A percentile compares a stretch with the other conserved stretches of the same genome.
Evolutionary conservation across 2,797 vertebrate genomes (phyloP).

Genomic region (Caiman crocodilus): DNA sequence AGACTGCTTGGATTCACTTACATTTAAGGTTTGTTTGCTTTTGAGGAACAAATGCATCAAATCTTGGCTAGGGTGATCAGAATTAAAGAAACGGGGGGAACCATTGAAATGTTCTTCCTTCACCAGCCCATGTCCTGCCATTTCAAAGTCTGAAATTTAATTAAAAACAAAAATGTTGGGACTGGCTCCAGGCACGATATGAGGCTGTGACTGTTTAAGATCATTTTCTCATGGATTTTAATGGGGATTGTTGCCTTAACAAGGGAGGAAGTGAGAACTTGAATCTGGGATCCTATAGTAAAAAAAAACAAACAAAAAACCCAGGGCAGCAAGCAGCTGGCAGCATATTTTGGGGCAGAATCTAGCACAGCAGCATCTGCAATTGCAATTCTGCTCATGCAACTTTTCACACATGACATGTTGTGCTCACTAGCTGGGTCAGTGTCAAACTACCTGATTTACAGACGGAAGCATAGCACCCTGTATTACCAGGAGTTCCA

Average conservation of each 20-base stretch:
- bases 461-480: accelerated
- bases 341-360: neutral
- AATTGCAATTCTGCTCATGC: accelerated
- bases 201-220: neutral
- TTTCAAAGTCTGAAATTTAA: accelerated
- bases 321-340: neutral
- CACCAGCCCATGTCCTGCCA: neutral
- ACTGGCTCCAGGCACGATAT: accelerated
- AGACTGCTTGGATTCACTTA: accelerated
- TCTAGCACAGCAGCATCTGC: accelerated
- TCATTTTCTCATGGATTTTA: accelerated
- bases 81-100: accelerated
- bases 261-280: accelerated
- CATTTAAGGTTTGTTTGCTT: accelerated
- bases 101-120: neutral
- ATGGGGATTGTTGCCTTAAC: neutral
- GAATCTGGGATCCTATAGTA: neutral
- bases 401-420: neutral
- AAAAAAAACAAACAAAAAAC: accelerated
- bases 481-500: accelerated
- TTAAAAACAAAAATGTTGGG: accelerated
- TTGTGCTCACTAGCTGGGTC: neutral
- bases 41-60: accelerated
- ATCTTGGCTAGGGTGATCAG: accelerated
- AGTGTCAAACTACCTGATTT: neutral